Evolutionary conservation across 2,888 invertebrate species (phyloP), one percentile per base, ranked within the genome.

Genomic region (Timandra comae): DNA sequence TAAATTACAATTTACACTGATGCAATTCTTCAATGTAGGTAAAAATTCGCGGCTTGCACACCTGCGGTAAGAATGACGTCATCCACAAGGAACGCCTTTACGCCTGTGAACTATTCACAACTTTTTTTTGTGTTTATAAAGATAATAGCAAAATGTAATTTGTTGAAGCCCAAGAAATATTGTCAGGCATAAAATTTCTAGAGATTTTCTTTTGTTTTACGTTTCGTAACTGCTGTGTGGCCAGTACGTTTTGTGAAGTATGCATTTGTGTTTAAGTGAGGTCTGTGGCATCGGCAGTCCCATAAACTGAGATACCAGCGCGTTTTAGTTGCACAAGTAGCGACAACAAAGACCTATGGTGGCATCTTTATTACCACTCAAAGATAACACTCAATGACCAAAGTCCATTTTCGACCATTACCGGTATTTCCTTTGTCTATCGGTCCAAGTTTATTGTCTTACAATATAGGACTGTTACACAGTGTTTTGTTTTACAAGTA

Each of bases 291-390:
- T 20, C 32, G 28, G 27, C 26, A 22, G 23, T 24, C 26, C 29
- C 36, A 39, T 46, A 48, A 48, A 45, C 30, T 31, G 30, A 33
- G 62, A 58, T 52, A 59, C 16, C 3, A 6, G 6, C 16, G 16
- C 16, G 16, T 16, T 41, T 49, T 51, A 56, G 60, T 70, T 65
- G 62, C 66, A 61, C 67, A 68, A 74, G 69, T 62, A 62, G 59
- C 64, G 56, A 65, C 63, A 65, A 68, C 68, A 74, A 70, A 70
- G 58, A 50, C 49, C 45, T 49, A 52, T 52, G 61, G 69, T 67
- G 70, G 72, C 66, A 70, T 74, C 68, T 81, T 80, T 79, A 80
- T 75, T 69, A 61, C 69, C 61, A 56, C 62, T 63, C 52, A 55
- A 52, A 68, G 80, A 80, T 80, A 81, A 74, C 63, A 59, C 32